Evolutionary conservation across 2,888 invertebrate genomes (phyloP), one percentile per base, ranked within the genome.

Genomic region (Noctuana brunneofusca): DNA sequence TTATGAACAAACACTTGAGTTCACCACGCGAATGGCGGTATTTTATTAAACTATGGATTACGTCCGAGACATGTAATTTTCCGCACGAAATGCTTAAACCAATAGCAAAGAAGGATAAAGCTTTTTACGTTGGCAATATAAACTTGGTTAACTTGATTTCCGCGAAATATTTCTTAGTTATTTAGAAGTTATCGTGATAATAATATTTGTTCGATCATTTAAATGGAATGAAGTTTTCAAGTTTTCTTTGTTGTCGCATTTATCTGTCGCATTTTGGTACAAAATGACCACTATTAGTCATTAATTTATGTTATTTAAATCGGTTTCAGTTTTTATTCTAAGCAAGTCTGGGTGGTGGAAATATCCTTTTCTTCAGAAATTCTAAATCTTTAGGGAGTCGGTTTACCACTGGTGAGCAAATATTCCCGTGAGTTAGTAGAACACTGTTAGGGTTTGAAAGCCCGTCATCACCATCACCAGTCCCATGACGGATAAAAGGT

Each of bases 31-130:
- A 56, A 27, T 6, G 30, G 27, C 16, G 24, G 46, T 30, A 22
- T 54, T 54, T 32, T 49, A 57, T 49, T 35, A 57, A 49, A 49
- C 48, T 57, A 35, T 57, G 32, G 48, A 48, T 48, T 57, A 43
- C 48, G 48, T 48, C 32, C 20, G 32, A 48, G 48, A 57, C 48
- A 57, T 48, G 57, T 57, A 35, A 57, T 57, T 57, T 57, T 57
- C 57, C 46, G 57, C 57, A 48, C 46, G 57, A 57, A 57, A 57
- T 48, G 48, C 27, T 35, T 57, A 32, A 57, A 57, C 57, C 57
- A 49, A 57, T 57, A 57, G 22, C 24, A 38, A 20, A 20, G 22
- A 49, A 57, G 57, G 48, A 57, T 43, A 41, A 57, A 49, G 57
- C 57, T 18, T 46, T 46, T 30, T 46, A 46, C 56, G 46, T 56